Percentiles rank a stretch among this genome's conserved stretches.
These are phyloP conservation scores for Ctenoplectra terminalis DNA, from an alignment of 1,140 invertebrate genomes.

Conservation along the genomic window DNA sequence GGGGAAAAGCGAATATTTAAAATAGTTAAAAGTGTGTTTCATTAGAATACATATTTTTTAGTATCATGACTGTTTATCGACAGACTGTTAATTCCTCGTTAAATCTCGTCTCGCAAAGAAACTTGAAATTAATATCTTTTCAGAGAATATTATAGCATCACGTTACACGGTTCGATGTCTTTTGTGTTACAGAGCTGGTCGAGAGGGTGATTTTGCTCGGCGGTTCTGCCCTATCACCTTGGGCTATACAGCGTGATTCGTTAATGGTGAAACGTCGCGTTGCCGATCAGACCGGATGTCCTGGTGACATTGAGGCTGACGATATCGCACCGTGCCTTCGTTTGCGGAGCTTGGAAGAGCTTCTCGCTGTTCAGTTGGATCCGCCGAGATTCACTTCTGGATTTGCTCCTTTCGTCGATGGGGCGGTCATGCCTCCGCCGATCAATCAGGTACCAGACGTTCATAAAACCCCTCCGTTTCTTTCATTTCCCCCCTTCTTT, in stretches of 20 bases:
- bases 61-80: no score
- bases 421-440: conserved; percentile 86
- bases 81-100: no score
- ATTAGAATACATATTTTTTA: no score
- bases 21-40: no score
- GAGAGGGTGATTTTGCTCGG: conserved; percentile 95
- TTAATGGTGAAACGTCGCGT: conserved; percentile 90
- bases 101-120: no score
- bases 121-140: not conserved
- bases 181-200: conserved; percentile 89
- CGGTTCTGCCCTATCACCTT: conserved; percentile 96
- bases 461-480: not conserved
- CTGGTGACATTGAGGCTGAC: conserved; percentile 89
- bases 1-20: no score
- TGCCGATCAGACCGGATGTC: conserved; percentile 90
- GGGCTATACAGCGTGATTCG: conserved; percentile 95
- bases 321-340: conserved; percentile 93
- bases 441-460: conserved; percentile 70
- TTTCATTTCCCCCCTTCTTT: not conserved
- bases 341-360: conserved; percentile 87
- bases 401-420: conserved; percentile 95
- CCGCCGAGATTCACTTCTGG: conserved; percentile 92
- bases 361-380: conserved; percentile 88
- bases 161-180: not conserved
- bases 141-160: not conserved